Evolutionary conservation across 2,113 vertebrate species (phyloP), one percentile per base, ranked within the genome.

Genomic region (Rhodinocichla rosea): DNA sequence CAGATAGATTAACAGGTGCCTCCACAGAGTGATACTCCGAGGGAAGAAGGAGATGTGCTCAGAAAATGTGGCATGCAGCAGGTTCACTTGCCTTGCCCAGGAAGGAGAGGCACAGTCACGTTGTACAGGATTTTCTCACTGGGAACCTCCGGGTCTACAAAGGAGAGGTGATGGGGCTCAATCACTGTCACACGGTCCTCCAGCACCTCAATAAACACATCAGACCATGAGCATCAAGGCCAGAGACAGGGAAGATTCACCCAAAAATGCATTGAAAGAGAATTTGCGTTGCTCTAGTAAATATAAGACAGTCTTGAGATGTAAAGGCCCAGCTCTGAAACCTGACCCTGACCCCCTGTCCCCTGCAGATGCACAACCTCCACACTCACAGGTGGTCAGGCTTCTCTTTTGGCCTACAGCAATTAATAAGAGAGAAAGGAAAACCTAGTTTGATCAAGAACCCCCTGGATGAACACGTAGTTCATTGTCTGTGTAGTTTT

Each of bases 171-270:
- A 73, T 98, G 97, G 12, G 99, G 96, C 23, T 98, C 98, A 94
- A 99, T 98, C 95, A 98, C 97, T 11, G 99, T 99, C 92, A 99
- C 97, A 2, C 97, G 98, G 92, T 99, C 98, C 97, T 99, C 99
- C 92, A 98, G 97, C 73, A 99, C 99, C 99, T 99, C 96, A 85
- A 93, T 10, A 89, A 90, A 83, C 76, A 97, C 65, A 83, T 42
- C 16, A 79, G 70, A 93, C 68, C 86, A 83, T 53, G 17, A 95
- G 92, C 92, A 92, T 80, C 75, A 94, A 92, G 91, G 83, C 64
- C 87, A 96, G 42, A 89, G 60, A 84, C 56, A 63, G 1, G 22
- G 33, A 78, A 94, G 26, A 71, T 37, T 60, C 42, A 90, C 27
- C 17, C 81, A 52, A 83, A 85, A 93, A 83, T 18, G 56, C 44